Evolutionary conservation across 1,140 invertebrate species (phyloP).

Genomic region (Drosophila leontia): DNA sequence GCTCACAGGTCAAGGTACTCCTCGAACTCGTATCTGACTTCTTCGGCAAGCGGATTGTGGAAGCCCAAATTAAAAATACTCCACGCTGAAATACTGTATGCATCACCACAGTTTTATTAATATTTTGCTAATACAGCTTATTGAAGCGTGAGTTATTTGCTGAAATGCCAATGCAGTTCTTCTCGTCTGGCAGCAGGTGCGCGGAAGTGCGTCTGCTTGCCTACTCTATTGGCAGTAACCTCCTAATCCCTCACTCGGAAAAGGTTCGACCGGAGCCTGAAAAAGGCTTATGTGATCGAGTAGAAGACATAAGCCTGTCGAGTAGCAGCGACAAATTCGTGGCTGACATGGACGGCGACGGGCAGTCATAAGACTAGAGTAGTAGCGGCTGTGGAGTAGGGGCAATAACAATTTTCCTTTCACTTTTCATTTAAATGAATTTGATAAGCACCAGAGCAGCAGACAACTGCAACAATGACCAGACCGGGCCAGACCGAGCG

Average conservation of each 20-base stretch:
- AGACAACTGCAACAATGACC: slow-evolving; percentile 44
- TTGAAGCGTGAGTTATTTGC: not conserved
- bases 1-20: slow-evolving; percentile 65
- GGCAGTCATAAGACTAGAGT: slow-evolving; percentile 28
- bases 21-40: slow-evolving; percentile 15
- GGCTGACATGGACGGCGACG: slow-evolving; percentile 16
- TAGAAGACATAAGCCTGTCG: not conserved
- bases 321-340: slow-evolving; percentile 24
- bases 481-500: slow-evolving; percentile 5
- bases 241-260: not conserved
- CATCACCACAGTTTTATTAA: not conserved
- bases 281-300: slow-evolving; percentile 11
- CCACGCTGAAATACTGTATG: not conserved
- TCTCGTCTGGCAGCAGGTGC: not conserved
- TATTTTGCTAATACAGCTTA: not conserved
- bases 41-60: not conserved
- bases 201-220: not conserved
- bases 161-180: not conserved
- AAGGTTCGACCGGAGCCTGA: slow-evolving; percentile 5
- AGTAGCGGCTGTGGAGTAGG: slow-evolving; percentile 6
- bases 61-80: not conserved
- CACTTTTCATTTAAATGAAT: slow-evolving; percentile 51
- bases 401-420: slow-evolving; percentile 46
- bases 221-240: not conserved
- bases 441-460: slow-evolving; percentile 51